Conservation (phyloP, 1,140 invertebrate species). For the Leptinotarsa texana region DNA sequence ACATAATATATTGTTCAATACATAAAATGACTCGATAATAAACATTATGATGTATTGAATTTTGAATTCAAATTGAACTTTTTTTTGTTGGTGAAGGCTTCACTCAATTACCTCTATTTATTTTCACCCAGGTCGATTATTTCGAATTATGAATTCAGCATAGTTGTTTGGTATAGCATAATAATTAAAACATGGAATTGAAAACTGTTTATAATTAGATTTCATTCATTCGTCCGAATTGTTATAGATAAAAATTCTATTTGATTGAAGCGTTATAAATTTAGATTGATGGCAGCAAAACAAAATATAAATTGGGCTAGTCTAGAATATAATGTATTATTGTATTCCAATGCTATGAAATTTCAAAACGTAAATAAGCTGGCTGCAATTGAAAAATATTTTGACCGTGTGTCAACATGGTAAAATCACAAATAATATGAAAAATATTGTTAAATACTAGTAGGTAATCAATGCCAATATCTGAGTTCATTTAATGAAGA, state of each 20-base stretch:
- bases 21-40: background rate
- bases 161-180: background rate
- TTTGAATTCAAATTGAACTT: background rate
- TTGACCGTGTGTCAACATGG: too few species aligned
- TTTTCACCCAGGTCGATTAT: background rate
- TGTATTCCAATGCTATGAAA: too few species aligned
- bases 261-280: background rate
- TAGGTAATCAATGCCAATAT: too few species aligned
- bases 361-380: too few species aligned
- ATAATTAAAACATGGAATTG: background rate
- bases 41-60: background rate
- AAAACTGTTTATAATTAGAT: background rate
- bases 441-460: too few species aligned
- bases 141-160: constrained; percentile 3
- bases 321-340: too few species aligned
- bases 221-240: background rate
- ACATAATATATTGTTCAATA: background rate
- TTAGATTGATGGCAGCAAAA: too few species aligned
- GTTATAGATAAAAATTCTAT: background rate
- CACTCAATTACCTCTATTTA: background rate
- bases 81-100: background rate
- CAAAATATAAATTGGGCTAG: too few species aligned
- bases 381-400: too few species aligned
- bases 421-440: too few species aligned
- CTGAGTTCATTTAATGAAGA: too few species aligned